Evolutionary conservation across 2,797 vertebrate species (phyloP), one percentile per base, ranked within the genome.

Genomic region (Benthosema pterotum): DNA sequence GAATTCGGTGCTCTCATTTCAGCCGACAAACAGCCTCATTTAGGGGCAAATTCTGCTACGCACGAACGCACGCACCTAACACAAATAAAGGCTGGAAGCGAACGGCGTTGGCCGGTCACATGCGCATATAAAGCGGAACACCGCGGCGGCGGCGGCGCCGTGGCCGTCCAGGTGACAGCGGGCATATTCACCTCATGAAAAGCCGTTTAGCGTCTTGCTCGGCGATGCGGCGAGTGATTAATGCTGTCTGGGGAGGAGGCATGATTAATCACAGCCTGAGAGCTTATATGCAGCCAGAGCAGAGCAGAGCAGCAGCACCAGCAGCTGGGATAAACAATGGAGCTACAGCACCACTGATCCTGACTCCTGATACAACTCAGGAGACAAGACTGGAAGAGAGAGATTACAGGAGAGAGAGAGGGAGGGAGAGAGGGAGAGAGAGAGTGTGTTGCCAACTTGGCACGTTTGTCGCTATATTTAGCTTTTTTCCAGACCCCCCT

Each of bases 181-280:
- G 66, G 45, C 70, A 77, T 74, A 75, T 82, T 83, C 75, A 72
- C 53, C 64, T 74, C 62, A 73, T 83, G 67, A 80, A 77, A 71
- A 67, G 69, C 64, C 69, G 80, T 74, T 84, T 74, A 80, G 65
- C 68, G 60, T 75, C 66, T 38, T 38, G 52, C 71, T 68, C 65
- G 67, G 65, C 59, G 78, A 78, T 81, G 69, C 79, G 63, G 67
- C 68, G 67, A 67, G 63, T 81, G 85, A 89, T 89, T 90, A 84
- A 80, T 78, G 64, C 64, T 48, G 79, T 84, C 83, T 86, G 67
- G 72, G 15, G 67, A 58, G 52, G 60, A 85, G 72, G 65, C 72
- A 53, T 83, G 80, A 87, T 89, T 88, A 89, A 88, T 85, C 78
- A 71, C 77, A 69, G 16, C 32, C 65, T 57, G 66, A 59, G 73